Base-by-base conservation (phyloP, 1,140 invertebrate species). In the Tyrophagus putrescentiae region DNA sequence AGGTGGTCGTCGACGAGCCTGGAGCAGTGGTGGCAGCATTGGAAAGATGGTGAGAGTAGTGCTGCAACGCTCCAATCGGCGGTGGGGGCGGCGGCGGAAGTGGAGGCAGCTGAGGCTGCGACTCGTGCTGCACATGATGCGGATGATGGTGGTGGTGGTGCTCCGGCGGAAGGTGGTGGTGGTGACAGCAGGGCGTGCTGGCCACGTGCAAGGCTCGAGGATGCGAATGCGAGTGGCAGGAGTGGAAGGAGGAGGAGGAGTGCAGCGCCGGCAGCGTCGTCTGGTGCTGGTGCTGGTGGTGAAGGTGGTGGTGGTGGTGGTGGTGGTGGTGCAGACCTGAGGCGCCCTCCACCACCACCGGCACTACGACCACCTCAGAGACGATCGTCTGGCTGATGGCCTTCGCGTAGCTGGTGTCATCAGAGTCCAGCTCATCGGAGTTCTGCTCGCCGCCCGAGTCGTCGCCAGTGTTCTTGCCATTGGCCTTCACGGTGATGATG, bases 341-440 rank as follows among this genome's bases (percentile, higher is more conserved):
- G 45, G 45, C 31, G 45, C 45, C 23, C 18, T 48, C 31, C 21
- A 21, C 45, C 45, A 7, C 31, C 36, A 39, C 45, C 21, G 11
- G 45, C 13, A 16, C 9, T 23, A 54, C 52, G 32, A 16, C 9
- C 21, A 54, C 52, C 39, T 54, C 13, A 18, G 52, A 31, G n/a
- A 34, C 13, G 7, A 54, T 33, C 13, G 57, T 48, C 32, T 60
- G 60, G 16, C 62, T 64, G 21, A 67, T 67, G n/a, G 66, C 66
- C 41, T 61, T 62, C 2, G 65, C 64, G 42, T 67, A 67, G 13
- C 64, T 66, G 11, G 66, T 67, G 32, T 67, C 66, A 33, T 67
- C 66, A 13, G 65, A 66, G 25, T 65, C 64, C 18, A n/a, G 23
- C 41, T 48, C 28, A 27, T 31, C 13, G 4, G 13, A 56, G 1